Evolutionary conservation across 2,888 invertebrate genomes (phyloP), one percentile per base, ranked within the genome.

Genomic region (Anorthoa munda): DNA sequence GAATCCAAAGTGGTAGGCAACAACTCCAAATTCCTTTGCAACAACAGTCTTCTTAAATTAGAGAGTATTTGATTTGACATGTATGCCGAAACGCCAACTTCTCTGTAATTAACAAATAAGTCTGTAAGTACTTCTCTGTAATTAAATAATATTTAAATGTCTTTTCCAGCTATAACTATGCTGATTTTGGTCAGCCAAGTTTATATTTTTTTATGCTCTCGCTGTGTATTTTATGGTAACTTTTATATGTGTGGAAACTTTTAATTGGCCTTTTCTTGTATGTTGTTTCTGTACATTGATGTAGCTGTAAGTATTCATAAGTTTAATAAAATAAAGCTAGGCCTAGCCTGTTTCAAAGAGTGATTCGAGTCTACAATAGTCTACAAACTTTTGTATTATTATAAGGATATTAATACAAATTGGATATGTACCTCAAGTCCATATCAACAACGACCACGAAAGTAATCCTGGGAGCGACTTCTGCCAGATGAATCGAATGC

Each of bases 1-100:
- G 97, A 97, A 78, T 99, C 98, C 77, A 98, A 97, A 1, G 98
- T 97, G 21, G 97, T 97, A 75, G 98, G 97, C 50, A 98, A 91
- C 55, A 97, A 96, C 67, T 98, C 98, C 18, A 97, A 94, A 86
- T 98, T 98, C 67, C 98, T 97, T 93, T 98, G 98, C 71, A 98
- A 95, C 86, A 98, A 97, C 23, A 98, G 93, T 67, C 97, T 97
- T 83, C 94, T 91, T 64, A 96, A 79, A 80, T 96, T 96, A 2
- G 94, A 92, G 2, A 96, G 88, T 76, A 95, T 90, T 87, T 95
- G 95, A 84, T 90, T 93, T 0, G 96, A 93, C 88, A 92, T 89
- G 58, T 93, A 92, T 0, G 92, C 88, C 4, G 95, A 90, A 56
- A 94, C 88, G 2, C 96, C 96, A 2, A 94, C 89, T 58, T 96